Evolutionary conservation across 1,140 invertebrate species (phyloP), one percentile per base, ranked within the genome.

Genomic region (Rhagoletis zephyria): DNA sequence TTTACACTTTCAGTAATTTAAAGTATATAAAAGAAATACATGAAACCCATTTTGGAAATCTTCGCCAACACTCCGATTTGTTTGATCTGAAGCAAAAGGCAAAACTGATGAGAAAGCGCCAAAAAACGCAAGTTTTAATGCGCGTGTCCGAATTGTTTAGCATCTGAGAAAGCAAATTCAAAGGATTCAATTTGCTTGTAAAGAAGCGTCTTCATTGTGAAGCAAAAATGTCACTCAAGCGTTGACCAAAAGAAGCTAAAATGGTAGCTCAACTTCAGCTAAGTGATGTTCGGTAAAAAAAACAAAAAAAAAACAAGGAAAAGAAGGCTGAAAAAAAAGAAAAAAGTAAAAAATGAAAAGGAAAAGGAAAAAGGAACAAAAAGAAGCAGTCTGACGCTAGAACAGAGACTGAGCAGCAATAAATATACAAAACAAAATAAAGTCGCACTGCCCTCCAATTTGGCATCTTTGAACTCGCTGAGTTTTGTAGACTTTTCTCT

Each of bases 191-290:
- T 19, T 59, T 81, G n/a, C 5, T 10, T 56, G 19, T 51, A 3
- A 19, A 4, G 19, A 14, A 81, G 74, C 45, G 45, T 19, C 3
- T 59, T 6, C n/a, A 19, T 30, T 30, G 48, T 19, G 74, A 56
- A 56, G 74, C 74, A 81, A 81, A 81, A 30, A 56, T 81, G 45
- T 81, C 7, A 81, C 1, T 30, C 74, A 81, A 59, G 48, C 14
- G 14, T 51, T 81, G 6, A 14, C 7, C 16, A 81, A 51, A 81
- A 59, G 45, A 81, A 56, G 74, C 74, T 81, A 56, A 81, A 81
- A n/a, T 59, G 51, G 48, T 59, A 56, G 74, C 74, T 81, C 48
- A 48, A 19, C 2, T 19, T 1, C n/a, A 59, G 74, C 74, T 81
- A 81, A 81, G 74, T 48, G 74, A 56, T 51, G 74, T 42, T 81